Conservation (phyloP, 2,888 invertebrate genomes). For the Epsilonema sp. region DNA sequence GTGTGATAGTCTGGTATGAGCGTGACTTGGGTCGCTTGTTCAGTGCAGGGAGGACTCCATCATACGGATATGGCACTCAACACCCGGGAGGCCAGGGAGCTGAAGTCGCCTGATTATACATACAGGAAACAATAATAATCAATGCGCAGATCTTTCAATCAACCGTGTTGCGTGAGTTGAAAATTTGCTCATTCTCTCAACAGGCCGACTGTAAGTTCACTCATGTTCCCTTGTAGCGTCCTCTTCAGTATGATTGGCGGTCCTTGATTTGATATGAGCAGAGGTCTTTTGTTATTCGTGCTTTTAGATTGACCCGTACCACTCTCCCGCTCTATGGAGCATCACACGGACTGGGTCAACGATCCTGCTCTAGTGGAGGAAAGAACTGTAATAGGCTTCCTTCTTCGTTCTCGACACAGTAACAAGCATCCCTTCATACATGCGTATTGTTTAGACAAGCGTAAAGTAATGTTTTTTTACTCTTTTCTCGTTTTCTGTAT, state of each 20-base stretch:
- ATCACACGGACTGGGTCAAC: constrained; percentile 99
- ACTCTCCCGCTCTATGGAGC: constrained; percentile 92
- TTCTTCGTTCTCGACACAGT: too few relatives aligned
- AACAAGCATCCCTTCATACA: too few relatives aligned
- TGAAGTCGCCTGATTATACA: too few relatives aligned
- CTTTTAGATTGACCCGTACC: constrained; percentile 17
- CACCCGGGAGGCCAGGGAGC: too few relatives aligned
- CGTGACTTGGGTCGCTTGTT: constrained; percentile 64
- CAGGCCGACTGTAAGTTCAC: too few relatives aligned
- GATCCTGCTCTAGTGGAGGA: constrained; percentile 91
- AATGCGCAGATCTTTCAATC: too few relatives aligned
- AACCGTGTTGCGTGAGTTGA: too few relatives aligned
- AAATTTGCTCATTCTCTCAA: too few relatives aligned
- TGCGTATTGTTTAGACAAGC: too few relatives aligned
- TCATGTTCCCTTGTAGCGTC: neutral
- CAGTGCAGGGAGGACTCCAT: constrained; percentile 93
- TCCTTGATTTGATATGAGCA: neutral
- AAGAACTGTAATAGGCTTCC: constrained; percentile 58
- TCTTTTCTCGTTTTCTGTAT: constrained; percentile 4
- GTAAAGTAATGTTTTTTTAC: neutral
- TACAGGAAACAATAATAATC: too few relatives aligned
- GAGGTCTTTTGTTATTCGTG: neutral
- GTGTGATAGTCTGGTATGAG: constrained; percentile 76
- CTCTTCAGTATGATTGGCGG: neutral
- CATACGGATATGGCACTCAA: constrained; percentile 55